Percentiles rank a stretch among this genome's conserved stretches.
Conservation (phyloP, 2,113 vertebrate genomes). For the Corvus moneduloides region DNA sequence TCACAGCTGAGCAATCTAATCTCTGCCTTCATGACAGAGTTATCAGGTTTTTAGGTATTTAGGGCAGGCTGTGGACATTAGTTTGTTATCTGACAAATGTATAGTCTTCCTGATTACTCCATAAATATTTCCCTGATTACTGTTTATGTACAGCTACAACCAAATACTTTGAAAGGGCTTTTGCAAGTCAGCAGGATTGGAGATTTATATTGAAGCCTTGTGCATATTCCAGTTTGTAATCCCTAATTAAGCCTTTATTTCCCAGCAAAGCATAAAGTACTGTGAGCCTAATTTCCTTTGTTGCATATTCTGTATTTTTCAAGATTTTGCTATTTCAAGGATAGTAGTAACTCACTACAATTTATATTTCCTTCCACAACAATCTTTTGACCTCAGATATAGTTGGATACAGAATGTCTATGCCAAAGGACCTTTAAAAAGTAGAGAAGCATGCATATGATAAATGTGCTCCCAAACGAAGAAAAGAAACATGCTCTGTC, state of each 20-base stretch:
- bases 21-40: background rate
- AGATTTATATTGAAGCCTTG: background rate
- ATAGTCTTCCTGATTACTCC: background rate
- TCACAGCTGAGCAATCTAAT: background rate
- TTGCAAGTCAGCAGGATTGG: background rate
- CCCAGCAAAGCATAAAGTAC: background rate
- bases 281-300: background rate
- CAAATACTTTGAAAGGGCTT: background rate
- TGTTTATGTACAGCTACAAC: background rate
- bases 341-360: background rate
- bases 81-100: background rate
- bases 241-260: constrained; percentile 15
- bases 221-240: background rate
- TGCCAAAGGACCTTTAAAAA: background rate
- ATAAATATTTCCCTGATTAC: background rate
- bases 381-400: background rate
- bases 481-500: background rate
- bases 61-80: background rate
- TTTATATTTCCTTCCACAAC: background rate
- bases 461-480: background rate
- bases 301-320: background rate
- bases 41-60: background rate
- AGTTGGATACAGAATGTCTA: background rate
- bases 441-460: background rate
- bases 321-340: background rate